Base-by-base conservation (phyloP, 1,140 invertebrate species). In the Papilio helenus region DNA sequence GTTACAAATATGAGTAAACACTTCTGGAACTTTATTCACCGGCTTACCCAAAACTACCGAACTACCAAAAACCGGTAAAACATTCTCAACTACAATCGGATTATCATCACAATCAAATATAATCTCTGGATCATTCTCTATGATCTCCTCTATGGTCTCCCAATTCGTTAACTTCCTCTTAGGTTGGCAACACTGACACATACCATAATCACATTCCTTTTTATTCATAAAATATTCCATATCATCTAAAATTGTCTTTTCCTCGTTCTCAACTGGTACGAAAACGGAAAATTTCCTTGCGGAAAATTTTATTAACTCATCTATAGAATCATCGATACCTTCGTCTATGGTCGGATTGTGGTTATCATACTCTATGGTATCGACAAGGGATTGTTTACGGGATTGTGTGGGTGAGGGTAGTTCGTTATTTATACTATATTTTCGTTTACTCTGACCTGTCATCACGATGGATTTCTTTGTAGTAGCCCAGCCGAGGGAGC, bases 401-500 rank as follows among this genome's bases (percentile, higher is more conserved):
- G 87, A 88, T 71, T 83, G 82, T 42, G 85, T 82, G 26, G 89
- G 87, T 34, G 72, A 34, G 81, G 81, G n/a, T 68, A 79, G 81
- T 39, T 88, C 88, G 61, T 84, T 90, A 58, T 58, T 79, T 76
- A 87, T 88, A 86, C 93, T 94, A 89, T 55, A 82, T 73, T 89
- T 91, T 90, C 92, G 82, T 90, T 91, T 92, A 68, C 79, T 82
- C 92, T 96, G 96, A 97, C 96, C 97, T 95, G 97, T 97, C 96
- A 97, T 97, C 76, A 96, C 93, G 73, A 95, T 92, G 8, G 96
- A 96, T 91, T 96, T 97, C 88, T 97, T 97, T 0, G 95, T 95
- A 3, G 95, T 95, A 20, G 97, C 97, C 98, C 98, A 99, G 79
- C 97, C 97, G 81, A 98, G 95, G 44, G 97, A 98, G 71, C 98